phyloP scores from a whole-genome alignment of 2,113 vertebrate genomes.

The Lepus timidus region DNA sequence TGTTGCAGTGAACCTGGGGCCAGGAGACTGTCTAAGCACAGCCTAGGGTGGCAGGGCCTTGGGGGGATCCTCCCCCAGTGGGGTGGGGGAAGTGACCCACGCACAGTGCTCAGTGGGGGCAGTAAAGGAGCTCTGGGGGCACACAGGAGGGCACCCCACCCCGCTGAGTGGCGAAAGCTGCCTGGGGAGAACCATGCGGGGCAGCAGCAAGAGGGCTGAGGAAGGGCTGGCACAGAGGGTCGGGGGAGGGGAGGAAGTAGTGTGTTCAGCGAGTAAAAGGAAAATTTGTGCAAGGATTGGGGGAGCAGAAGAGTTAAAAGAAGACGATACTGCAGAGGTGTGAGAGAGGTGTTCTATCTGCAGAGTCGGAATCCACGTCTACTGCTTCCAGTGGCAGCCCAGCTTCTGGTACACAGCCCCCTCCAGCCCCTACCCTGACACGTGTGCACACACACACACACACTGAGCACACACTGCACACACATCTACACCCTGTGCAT shows the following conservation, averaged over 20 bases:
- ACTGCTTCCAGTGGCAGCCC: background rate
- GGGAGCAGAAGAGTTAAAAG: background rate
- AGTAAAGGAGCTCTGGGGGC: background rate
- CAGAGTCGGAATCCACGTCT: background rate
- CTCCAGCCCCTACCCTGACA: too few relatives aligned
- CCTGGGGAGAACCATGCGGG: background rate
- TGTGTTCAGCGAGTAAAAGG: fast-evolving
- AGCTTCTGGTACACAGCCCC: background rate
- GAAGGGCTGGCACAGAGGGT: background rate
- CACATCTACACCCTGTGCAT: too few relatives aligned
- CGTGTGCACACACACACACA: too few relatives aligned
- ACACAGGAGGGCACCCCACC: background rate
- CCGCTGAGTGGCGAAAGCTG: background rate
- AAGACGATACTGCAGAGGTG: background rate
- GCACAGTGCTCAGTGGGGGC: background rate
- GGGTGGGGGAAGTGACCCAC: background rate
- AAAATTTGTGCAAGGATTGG: background rate
- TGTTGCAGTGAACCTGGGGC: background rate
- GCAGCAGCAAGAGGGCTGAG: background rate
- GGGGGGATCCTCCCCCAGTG: background rate
- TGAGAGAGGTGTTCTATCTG: background rate
- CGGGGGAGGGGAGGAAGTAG: background rate
- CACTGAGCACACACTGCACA: too few relatives aligned
- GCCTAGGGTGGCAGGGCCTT: background rate
- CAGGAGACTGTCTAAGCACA: background rate